A percentile compares a stretch with the other conserved stretches of the same genome.
These are phyloP conservation scores for Portevinia maculata DNA, from an alignment of 2,888 invertebrate species.

Conservation along the genomic window DNA sequence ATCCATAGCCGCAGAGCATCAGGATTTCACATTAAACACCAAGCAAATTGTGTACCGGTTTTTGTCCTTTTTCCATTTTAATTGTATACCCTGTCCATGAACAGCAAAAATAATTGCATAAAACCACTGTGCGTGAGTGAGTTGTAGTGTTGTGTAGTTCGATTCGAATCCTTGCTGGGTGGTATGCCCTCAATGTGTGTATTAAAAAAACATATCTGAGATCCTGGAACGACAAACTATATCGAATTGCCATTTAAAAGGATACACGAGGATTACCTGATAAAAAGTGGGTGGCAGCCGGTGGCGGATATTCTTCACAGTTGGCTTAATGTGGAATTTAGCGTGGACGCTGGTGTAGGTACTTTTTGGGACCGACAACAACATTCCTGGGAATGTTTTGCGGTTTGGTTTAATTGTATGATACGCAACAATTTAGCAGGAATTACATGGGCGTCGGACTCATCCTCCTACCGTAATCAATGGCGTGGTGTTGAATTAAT, in stretches of 20 bases:
- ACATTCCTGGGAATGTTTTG: slow-evolving; percentile 69
- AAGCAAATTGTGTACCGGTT: slow-evolving; percentile 71
- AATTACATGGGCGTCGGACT: slow-evolving; percentile 47
- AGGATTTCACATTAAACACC: slow-evolving; percentile 71
- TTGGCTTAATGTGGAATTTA: slow-evolving; percentile 73
- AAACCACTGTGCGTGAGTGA: slow-evolving; percentile 71
- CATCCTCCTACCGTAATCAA: slow-evolving; percentile 44
- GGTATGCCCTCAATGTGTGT: slow-evolving; percentile 31
- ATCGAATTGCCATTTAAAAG: slow-evolving; percentile 73
- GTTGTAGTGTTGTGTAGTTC: slow-evolving; percentile 34
- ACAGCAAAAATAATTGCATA: slow-evolving; percentile 72
- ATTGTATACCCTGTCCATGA: slow-evolving; percentile 46
- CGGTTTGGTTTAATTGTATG: slow-evolving; percentile 73
- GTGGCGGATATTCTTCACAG: slow-evolving; percentile 69
- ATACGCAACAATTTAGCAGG: slow-evolving; percentile 72
- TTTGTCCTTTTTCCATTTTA: slow-evolving; percentile 60
- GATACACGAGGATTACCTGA: slow-evolving; percentile 73
- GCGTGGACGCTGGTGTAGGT: slow-evolving; percentile 42
- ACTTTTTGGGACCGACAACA: slow-evolving; percentile 30
- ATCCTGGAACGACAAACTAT: slow-evolving; percentile 71
- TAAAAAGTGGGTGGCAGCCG: slow-evolving; percentile 61
- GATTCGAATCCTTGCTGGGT: slow-evolving; percentile 8
- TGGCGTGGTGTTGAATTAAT: slow-evolving; percentile 72
- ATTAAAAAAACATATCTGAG: slow-evolving; percentile 73
- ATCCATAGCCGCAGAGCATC: slow-evolving; percentile 61